Conservation (phyloP, 2,797 vertebrate genomes). For the Sebastes hopkinsi region DNA sequence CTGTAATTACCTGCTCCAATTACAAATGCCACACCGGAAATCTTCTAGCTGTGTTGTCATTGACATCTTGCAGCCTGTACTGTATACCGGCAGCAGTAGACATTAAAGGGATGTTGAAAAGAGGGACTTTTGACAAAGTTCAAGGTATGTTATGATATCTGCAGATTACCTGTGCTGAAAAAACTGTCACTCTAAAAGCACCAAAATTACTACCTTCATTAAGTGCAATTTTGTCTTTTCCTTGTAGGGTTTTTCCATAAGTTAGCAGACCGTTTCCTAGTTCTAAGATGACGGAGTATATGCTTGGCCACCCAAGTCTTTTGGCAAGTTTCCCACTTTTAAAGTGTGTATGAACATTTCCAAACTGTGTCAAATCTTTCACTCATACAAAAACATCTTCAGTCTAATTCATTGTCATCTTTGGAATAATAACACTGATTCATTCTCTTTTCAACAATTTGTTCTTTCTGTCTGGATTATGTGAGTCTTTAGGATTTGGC, state of each 20-base stretch:
- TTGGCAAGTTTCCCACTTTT: conserved; percentile 15
- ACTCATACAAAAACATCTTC: neutral
- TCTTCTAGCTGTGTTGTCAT: conserved; percentile 23
- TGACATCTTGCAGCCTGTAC: neutral
- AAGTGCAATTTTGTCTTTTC: conserved; percentile 21
- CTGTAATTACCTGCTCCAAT: conserved; percentile 56
- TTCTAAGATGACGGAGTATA: neutral
- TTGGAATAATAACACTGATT: neutral
- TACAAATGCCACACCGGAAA: conserved; percentile 36
- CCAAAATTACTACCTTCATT: neutral
- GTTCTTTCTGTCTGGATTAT: neutral
- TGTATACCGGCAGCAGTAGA: neutral
- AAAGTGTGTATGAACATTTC: neutral
- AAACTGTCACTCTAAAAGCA: conserved; percentile 23
- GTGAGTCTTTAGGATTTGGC: neutral
- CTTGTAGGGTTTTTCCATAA: conserved; percentile 4
- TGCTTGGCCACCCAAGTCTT: conserved; percentile 34
- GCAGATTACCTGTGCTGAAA: conserved; percentile 43
- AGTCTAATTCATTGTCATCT: neutral
- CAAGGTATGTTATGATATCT: conserved; percentile 32
- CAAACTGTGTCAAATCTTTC: neutral
- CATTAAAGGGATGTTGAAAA: conserved; percentile 46
- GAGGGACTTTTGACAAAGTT: conserved; percentile 12
- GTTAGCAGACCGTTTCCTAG: conserved; percentile 13
- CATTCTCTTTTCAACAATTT: neutral